A percentile compares a stretch with the other conserved stretches of the same genome.
phyloP scores from a whole-genome alignment of 2,888 invertebrate species.

The Chloroclysta siterata region DNA sequence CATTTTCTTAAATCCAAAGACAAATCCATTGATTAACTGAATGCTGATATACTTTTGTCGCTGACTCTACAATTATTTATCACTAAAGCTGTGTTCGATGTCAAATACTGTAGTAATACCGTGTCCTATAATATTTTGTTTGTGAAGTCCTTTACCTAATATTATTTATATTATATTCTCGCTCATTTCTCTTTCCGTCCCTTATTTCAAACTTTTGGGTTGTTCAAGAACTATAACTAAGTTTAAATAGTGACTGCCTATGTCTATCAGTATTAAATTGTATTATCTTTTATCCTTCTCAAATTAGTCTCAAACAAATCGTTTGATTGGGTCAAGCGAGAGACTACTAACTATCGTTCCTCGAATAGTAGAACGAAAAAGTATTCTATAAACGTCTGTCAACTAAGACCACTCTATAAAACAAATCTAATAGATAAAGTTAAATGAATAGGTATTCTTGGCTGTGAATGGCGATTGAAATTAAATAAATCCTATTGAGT shows the following conservation, averaged over 20 bases:
- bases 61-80: constrained; percentile 47
- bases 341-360: background rate
- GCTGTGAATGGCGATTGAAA: constrained; percentile 41
- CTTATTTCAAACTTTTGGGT: constrained; percentile 54
- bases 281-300: constrained; percentile 19
- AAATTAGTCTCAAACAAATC: background rate
- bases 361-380: background rate
- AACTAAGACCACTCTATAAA: background rate
- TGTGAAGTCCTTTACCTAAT: constrained; percentile 29
- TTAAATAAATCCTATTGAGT: constrained; percentile 26
- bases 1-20: too few relatives aligned
- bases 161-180: constrained; percentile 52
- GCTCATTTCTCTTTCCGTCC: constrained; percentile 79
- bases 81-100: constrained; percentile 69
- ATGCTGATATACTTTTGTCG: too few relatives aligned
- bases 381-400: background rate
- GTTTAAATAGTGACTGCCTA: constrained; percentile 20
- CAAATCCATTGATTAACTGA: too few relatives aligned
- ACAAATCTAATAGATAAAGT: background rate
- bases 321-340: background rate
- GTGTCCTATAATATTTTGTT: constrained; percentile 27
- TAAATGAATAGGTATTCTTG: constrained; percentile 35
- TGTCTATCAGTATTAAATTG: constrained; percentile 29
- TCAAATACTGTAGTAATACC: constrained; percentile 42
- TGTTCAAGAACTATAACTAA: constrained; percentile 18